Conservation (phyloP, 2,888 invertebrate genomes). For the Xestia ashworthii region DNA sequence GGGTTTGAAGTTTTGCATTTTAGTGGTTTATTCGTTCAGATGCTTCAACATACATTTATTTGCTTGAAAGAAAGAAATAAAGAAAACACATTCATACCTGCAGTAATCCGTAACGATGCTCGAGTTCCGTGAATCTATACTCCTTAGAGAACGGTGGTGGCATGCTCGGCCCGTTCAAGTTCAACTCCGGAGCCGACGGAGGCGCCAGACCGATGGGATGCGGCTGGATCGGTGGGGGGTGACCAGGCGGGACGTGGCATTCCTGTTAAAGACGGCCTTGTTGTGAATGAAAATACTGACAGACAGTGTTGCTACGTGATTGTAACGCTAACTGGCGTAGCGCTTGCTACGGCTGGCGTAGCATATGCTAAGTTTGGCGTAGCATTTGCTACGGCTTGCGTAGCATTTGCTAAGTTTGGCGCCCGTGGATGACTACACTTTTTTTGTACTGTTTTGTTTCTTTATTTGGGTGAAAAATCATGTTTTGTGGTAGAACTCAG, state of each 20-base stretch:
- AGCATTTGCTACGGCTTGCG: conserved; percentile 4
- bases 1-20: too few relatives aligned
- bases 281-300: conserved; percentile 9
- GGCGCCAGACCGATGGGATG: conserved; percentile 76
- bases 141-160: conserved; percentile 94
- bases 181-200: conserved; percentile 75
- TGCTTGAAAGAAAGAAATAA: not conserved
- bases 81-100: conserved; percentile 92
- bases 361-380: not conserved
- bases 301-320: not conserved
- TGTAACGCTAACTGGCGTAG: conserved; percentile 8
- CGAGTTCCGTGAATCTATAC: conserved; percentile 97
- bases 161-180: conserved; percentile 72
- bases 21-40: too few relatives aligned
- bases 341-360: not conserved
- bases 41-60: not conserved
- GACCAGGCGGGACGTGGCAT: conserved; percentile 71
- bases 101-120: conserved; percentile 97
- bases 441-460: not conserved
- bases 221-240: conserved; percentile 76
- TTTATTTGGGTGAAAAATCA: too few relatives aligned
- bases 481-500: too few relatives aligned
- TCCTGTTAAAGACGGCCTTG: conserved; percentile 69
- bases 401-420: not conserved
- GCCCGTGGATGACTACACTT: not conserved